phyloP scores from a whole-genome alignment of 2,888 invertebrate species.

The Sarcophaga carnaria region DNA sequence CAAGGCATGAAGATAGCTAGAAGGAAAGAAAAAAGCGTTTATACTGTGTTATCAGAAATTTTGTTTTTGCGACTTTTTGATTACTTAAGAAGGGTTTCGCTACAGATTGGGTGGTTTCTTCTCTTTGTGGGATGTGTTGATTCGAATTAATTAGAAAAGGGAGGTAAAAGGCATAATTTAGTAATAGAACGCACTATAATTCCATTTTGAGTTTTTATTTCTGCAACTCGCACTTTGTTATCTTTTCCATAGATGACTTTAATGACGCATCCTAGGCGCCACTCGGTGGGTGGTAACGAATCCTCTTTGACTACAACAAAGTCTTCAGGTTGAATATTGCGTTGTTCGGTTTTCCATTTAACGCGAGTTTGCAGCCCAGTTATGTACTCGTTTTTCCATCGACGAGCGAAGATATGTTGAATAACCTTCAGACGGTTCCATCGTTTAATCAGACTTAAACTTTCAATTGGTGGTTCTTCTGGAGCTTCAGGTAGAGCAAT shows the following conservation, averaged over 20 bases:
- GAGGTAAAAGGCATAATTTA: not conserved
- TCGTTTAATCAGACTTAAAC: no score
- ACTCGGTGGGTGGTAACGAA: slow-evolving; percentile 12
- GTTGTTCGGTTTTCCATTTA: no score
- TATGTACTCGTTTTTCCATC: slow-evolving; percentile 1
- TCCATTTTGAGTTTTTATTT: slow-evolving; percentile 24
- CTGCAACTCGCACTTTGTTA: slow-evolving; percentile 18
- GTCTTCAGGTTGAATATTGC: slow-evolving; percentile 11
- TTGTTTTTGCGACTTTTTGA: not conserved
- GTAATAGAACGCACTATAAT: no score
- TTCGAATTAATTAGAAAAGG: not conserved
- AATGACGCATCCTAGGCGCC: slow-evolving; percentile 19
- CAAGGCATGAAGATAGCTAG: not conserved
- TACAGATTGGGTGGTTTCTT: not conserved
- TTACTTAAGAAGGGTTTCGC: not conserved
- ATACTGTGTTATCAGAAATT: not conserved
- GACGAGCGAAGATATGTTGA: not conserved
- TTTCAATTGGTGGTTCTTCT: no score
- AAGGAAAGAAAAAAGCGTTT: not conserved
- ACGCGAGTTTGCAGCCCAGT: no score
- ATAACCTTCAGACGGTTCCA: no score
- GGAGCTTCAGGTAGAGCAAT: no score
- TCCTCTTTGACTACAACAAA: slow-evolving; percentile 27
- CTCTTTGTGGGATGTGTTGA: no score
- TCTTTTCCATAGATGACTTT: slow-evolving; percentile 25